Conservation (phyloP, 2,888 invertebrate species). For the Neocrepidodera transversa region DNA sequence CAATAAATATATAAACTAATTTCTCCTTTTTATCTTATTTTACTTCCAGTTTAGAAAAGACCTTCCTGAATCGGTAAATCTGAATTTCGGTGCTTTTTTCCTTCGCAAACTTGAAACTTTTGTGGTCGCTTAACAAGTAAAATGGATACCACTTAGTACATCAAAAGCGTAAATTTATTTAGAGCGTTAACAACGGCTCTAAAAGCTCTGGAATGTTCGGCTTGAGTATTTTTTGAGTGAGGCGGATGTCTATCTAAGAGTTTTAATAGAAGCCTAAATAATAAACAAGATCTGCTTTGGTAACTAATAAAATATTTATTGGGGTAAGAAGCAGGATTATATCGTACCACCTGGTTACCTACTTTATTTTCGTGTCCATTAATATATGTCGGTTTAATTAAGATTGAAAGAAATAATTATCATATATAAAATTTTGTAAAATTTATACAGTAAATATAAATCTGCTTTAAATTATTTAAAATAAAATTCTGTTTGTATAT, state of each 20-base stretch:
- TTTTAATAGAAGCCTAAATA: slow-evolving; percentile 47
- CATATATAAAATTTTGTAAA: too few relatives aligned
- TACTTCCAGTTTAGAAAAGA: too few relatives aligned
- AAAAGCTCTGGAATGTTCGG: slow-evolving; percentile 23
- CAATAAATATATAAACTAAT: too few relatives aligned
- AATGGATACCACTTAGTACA: slow-evolving; percentile 24
- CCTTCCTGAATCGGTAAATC: neutral
- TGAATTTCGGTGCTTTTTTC: neutral
- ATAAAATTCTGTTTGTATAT: too few relatives aligned
- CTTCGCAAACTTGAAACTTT: slow-evolving; percentile 5
- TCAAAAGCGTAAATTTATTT: slow-evolving; percentile 33
- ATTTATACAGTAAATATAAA: too few relatives aligned
- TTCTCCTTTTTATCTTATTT: too few relatives aligned
- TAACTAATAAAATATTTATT: slow-evolving; percentile 31
- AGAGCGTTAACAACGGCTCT: slow-evolving; percentile 17
- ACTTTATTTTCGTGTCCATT: slow-evolving; percentile 23
- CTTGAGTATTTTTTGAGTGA: slow-evolving; percentile 37
- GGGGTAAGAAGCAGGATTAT: slow-evolving; percentile 10
- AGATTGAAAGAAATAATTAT: too few relatives aligned
- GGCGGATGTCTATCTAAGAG: slow-evolving; percentile 40
- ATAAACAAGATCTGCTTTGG: slow-evolving; percentile 40
- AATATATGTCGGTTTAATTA: too few relatives aligned
- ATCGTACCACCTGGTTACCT: slow-evolving; percentile 24
- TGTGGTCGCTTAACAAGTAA: neutral
- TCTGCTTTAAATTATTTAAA: too few relatives aligned